Evolutionary conservation across 2,888 invertebrate species (phyloP).

Genomic region (Hymenopus coronatus): DNA sequence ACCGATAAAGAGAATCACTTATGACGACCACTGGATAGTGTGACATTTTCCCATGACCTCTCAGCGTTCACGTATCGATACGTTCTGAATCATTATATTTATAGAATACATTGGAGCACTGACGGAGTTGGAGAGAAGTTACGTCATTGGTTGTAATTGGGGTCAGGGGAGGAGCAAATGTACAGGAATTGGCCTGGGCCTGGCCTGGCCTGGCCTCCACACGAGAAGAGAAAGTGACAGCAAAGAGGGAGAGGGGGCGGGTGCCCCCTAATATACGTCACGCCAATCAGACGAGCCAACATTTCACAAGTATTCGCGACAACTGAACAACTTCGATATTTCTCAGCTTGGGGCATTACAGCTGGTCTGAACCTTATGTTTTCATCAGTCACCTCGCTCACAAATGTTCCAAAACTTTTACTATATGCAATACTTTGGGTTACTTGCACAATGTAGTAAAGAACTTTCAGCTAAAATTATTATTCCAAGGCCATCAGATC

Average conservation of each 20-base stretch:
- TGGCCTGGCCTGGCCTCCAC: not conserved
- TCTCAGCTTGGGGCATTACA: no score
- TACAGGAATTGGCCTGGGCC: not conserved
- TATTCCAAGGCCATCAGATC: no score
- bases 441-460: no score
- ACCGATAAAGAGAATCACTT: not conserved
- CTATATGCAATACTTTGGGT: no score
- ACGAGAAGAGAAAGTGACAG: not conserved
- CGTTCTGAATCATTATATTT: not conserved
- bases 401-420: no score
- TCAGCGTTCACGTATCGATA: not conserved
- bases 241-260: not conserved
- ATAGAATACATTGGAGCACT: not conserved
- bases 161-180: conserved; percentile 6
- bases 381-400: no score
- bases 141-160: conserved; percentile 18
- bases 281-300: not conserved
- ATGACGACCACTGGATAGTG: not conserved
- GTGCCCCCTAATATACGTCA: not conserved
- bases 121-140: not conserved
- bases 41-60: conserved; percentile 8
- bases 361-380: no score
- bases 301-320: not conserved
- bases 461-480: no score
- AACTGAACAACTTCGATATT: not conserved